These are phyloP conservation scores for Rhinogobio ventralis DNA, from an alignment of 2,797 vertebrate species.

Conservation along the genomic window DNA sequence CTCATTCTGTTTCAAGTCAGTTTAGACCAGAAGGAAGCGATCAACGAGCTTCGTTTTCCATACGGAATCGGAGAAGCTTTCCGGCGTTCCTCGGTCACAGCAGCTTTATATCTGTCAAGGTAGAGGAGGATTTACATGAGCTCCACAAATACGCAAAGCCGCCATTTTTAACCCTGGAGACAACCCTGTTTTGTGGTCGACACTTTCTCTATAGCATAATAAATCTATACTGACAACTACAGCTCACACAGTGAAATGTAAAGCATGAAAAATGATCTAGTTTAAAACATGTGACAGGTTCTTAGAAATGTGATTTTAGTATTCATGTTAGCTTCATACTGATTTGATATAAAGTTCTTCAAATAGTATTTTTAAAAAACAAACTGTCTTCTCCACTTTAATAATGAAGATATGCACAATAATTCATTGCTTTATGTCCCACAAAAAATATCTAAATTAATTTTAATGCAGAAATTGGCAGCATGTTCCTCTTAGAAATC, in stretches of 20 bases:
- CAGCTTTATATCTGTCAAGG: slow-evolving; percentile 34
- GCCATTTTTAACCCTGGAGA: slow-evolving; percentile 28
- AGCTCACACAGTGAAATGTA: not conserved
- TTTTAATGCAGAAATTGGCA: not conserved
- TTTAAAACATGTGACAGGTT: not conserved
- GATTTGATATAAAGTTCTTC: not conserved
- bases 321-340: not conserved
- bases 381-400: not conserved
- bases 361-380: not conserved
- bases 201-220: slow-evolving; percentile 15
- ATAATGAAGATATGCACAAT: not conserved
- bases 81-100: not conserved
- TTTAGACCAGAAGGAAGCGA: not conserved
- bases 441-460: not conserved
- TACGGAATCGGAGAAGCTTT: not conserved
- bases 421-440: not conserved
- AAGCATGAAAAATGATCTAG: slow-evolving; percentile 11
- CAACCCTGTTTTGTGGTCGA: slow-evolving; percentile 13
- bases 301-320: not conserved
- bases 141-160: not conserved
- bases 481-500: not conserved
- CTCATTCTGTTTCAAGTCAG: slow-evolving; percentile 17
- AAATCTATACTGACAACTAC: slow-evolving; percentile 28
- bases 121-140: slow-evolving; percentile 16
- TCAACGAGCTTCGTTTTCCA: slow-evolving; percentile 15